Evolutionary conservation across 2,113 vertebrate species (phyloP).

Genomic region (Psittacara wagleri): DNA sequence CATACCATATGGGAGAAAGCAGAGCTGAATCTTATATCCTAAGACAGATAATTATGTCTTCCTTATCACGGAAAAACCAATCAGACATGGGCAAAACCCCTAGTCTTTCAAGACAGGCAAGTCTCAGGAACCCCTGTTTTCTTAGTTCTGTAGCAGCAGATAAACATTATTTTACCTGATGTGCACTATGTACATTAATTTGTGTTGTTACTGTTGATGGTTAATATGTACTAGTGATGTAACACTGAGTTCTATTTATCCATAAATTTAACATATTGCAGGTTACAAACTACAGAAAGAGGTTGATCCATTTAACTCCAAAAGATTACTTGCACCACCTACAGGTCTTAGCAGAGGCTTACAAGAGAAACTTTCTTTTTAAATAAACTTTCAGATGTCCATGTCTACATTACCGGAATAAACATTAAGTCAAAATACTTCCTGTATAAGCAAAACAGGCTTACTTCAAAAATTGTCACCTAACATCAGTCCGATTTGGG

Average conservation of each 20-base stretch:
- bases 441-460: neutral
- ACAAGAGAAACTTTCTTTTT: neutral
- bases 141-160: neutral
- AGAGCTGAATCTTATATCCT: neutral
- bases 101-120: neutral
- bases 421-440: neutral
- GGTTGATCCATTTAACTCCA: neutral
- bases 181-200: neutral
- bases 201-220: neutral
- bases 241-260: neutral
- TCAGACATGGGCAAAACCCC: neutral
- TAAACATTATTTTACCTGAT: neutral
- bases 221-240: neutral
- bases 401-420: neutral
- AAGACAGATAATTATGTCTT: neutral
- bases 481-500: neutral
- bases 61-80: neutral
- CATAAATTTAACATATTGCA: neutral
- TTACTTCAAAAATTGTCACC: neutral
- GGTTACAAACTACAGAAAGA: neutral
- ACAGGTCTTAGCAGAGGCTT: neutral
- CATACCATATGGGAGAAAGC: neutral
- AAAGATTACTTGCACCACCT: conserved; percentile 53
- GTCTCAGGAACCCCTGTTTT: neutral
- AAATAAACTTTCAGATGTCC: neutral